phyloP scores from a whole-genome alignment of 53 echinoderm and acorn worm genomes.

The Pentamera pediparva region DNA sequence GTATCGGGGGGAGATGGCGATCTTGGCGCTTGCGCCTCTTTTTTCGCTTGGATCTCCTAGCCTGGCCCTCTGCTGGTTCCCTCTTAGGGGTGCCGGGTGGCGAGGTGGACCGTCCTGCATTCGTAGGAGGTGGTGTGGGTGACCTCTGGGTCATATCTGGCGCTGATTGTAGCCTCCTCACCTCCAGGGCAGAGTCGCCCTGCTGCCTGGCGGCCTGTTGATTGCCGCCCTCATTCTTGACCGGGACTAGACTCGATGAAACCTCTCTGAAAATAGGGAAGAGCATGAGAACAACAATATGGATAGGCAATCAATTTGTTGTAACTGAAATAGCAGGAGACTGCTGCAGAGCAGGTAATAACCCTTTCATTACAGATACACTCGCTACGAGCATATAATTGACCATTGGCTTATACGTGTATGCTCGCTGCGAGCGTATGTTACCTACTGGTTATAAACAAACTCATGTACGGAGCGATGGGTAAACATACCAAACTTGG shows the following conservation, averaged over 20 bases:
- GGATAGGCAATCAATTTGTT: not conserved
- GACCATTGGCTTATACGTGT: too few species aligned
- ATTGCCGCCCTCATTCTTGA: constrained; percentile 7
- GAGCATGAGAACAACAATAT: not conserved
- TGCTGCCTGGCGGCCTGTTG: not conserved
- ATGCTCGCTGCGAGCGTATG: too few species aligned
- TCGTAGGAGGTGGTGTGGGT: not conserved
- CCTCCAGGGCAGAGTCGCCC: constrained; percentile 7
- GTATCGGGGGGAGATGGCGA: constrained; percentile 31
- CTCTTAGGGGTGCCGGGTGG: not conserved
- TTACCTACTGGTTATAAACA: too few species aligned
- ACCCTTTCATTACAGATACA: constrained; percentile 30
- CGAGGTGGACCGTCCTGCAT: not conserved
- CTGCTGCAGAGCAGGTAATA: too few species aligned
- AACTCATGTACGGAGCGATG: too few species aligned
- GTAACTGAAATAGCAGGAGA: too few species aligned
- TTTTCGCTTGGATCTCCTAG: not conserved
- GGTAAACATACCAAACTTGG: too few species aligned
- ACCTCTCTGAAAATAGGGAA: constrained; percentile 10
- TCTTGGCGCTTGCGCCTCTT: constrained; percentile 37
- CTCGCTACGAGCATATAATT: too few species aligned
- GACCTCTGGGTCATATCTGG: too few species aligned
- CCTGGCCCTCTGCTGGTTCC: constrained; percentile 7
- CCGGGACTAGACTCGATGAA: constrained; percentile 17
- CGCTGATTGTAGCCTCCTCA: not conserved